Percentiles rank a stretch among this genome's conserved stretches.
Conservation (phyloP, 2,797 vertebrate genomes). For the Neosalanx taihuensis region DNA sequence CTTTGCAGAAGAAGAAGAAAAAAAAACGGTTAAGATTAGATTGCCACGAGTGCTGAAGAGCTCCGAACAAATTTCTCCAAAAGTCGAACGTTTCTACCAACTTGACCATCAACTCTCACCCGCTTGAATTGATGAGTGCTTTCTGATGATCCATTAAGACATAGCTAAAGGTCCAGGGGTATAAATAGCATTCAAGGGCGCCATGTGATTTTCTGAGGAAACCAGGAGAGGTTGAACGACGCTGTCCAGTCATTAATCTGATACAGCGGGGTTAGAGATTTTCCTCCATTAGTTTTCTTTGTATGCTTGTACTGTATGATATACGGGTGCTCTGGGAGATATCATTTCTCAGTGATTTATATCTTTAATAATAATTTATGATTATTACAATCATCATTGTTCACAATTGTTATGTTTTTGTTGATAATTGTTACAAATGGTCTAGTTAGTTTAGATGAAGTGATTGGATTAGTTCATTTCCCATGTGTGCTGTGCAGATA, state of each 20-base stretch:
- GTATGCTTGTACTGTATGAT: constrained; percentile 28
- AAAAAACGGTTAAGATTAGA: constrained; percentile 34
- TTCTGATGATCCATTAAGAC: constrained; percentile 70
- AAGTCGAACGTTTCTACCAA: constrained; percentile 56
- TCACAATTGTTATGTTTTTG: neutral
- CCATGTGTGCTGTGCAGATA: neutral
- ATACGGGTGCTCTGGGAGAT: too few relatives aligned
- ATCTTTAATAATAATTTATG: too few relatives aligned
- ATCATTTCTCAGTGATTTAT: too few relatives aligned
- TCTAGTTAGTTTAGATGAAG: neutral
- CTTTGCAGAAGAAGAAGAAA: constrained; percentile 22
- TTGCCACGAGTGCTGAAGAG: constrained; percentile 15
- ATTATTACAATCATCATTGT: neutral
- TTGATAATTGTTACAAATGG: neutral
- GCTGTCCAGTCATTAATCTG: constrained; percentile 65
- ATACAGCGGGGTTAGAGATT: constrained; percentile 35
- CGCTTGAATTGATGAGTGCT: constrained; percentile 60
- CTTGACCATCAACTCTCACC: constrained; percentile 53
- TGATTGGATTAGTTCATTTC: neutral
- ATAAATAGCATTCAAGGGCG: constrained; percentile 71
- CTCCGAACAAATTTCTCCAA: constrained; percentile 48
- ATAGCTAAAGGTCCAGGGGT: constrained; percentile 51
- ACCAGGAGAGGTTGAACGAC: constrained; percentile 36
- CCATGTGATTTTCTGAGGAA: constrained; percentile 23
- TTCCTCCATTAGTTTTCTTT: constrained; percentile 31